Evolutionary conservation across 2,888 invertebrate genomes (phyloP), one percentile per base, ranked within the genome.

Genomic region (Caprella mutica): DNA sequence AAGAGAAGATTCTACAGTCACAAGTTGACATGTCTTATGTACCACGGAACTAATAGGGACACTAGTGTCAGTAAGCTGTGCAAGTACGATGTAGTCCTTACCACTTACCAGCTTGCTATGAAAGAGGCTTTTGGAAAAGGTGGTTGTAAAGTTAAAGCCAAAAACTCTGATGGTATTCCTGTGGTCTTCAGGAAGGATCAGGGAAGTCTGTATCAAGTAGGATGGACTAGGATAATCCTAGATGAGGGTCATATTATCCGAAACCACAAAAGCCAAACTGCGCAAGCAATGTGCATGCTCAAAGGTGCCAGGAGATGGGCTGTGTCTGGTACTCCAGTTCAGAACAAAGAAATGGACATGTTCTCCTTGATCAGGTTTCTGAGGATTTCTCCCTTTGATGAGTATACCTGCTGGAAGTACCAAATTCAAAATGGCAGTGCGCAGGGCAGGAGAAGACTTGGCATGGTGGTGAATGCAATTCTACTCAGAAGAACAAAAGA

Each of bases 161-260:
- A 56, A 17, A 54, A 35, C 17, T 30, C 5, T 17, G 61, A 56
- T 61, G 53, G 30, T 38, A 55, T 64, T 1, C 61, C 58, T 23
- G 52, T 58, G 46, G 55, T 64, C 29, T 23, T 26, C 19, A 40
- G 56, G n/a, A 55, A 48, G 24, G 35, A 58, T 44, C 64, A 64
- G 24, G 61, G 82, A 1, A 77, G 80, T 0, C 68, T 89, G 23
- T 80, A 80, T 70, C 76, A 80, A 42, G 77, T 96, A 3, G 77
- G 77, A 9, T 97, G 94, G 93, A 78, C 82, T 0, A 78, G 96
- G 51, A 79, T 92, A 2, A 84, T 96, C 60, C 76, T 97, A 23
- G 96, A 97, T 74, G 96, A 97, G 75, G 96, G 88, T 0, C 96
- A 97, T 73, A 79, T 81, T 39, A 85, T 96, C 8, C 82, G 93